phyloP scores from a whole-genome alignment of 2,888 invertebrate species.

The Allolobophora icterica region DNA sequence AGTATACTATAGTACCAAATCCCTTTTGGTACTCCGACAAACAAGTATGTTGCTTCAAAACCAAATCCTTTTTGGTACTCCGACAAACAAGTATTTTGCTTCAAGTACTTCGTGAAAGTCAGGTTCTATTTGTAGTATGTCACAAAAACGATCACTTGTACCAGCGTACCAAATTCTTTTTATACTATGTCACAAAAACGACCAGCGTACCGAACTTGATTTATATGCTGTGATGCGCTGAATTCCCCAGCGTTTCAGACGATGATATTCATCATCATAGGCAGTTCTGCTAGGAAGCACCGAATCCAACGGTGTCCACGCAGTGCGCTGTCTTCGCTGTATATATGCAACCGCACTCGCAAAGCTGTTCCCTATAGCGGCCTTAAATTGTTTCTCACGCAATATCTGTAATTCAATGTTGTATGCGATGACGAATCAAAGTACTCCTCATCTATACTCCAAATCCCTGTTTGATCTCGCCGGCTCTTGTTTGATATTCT shows the following conservation, averaged over 20 bases:
- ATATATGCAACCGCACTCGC: not conserved
- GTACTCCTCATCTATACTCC: not conserved
- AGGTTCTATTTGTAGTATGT: not conserved
- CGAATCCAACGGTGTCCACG: not conserved
- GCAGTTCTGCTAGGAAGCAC: not conserved
- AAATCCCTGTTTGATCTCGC: not conserved
- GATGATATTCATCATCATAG: not conserved
- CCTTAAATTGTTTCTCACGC: not conserved
- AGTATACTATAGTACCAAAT: not conserved
- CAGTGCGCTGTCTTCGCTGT: not conserved
- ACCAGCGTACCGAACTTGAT: not conserved
- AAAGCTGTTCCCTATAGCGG: not conserved
- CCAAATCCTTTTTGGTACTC: not conserved
- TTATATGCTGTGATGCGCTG: not conserved
- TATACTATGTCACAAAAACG: not conserved
- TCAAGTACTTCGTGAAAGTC: not conserved
- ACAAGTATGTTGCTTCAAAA: not conserved
- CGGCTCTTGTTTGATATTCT: not conserved
- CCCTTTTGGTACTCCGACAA: not conserved
- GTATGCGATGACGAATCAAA: not conserved
- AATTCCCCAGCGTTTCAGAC: not conserved
- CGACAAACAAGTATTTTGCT: not conserved
- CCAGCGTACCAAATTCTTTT: not conserved
- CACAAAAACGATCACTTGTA: not conserved
- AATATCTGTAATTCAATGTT: not conserved